phyloP scores from a whole-genome alignment of 2,888 invertebrate genomes.

The Limenitis camilla region DNA sequence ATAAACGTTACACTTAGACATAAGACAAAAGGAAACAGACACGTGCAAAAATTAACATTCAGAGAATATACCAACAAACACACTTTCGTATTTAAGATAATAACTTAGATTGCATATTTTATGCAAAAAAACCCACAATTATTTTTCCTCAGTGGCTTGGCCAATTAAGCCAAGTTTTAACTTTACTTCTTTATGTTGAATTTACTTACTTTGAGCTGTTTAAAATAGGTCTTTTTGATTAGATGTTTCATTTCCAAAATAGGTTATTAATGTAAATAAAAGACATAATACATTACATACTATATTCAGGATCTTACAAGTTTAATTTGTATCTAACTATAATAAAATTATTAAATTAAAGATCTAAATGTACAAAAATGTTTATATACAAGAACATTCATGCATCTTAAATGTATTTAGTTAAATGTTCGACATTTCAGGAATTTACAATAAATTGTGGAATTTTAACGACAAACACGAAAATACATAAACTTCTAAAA shows the following conservation, averaged over 20 bases:
- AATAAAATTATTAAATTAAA: slow-evolving; percentile 66
- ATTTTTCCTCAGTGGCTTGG: too few relatives aligned
- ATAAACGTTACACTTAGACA: too few relatives aligned
- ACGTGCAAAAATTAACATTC: too few relatives aligned
- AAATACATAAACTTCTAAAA: slow-evolving; percentile 18
- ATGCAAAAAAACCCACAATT: too few relatives aligned
- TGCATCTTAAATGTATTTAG: slow-evolving; percentile 49
- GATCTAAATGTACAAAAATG: slow-evolving; percentile 72
- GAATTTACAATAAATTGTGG: slow-evolving; percentile 49
- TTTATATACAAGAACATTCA: slow-evolving; percentile 68
- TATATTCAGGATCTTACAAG: slow-evolving; percentile 69
- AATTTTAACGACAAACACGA: slow-evolving; percentile 23
- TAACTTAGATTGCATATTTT: too few relatives aligned
- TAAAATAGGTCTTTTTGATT: neutral
- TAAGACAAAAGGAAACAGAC: too few relatives aligned
- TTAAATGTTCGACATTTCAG: slow-evolving; percentile 46
- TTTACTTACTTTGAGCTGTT: neutral
- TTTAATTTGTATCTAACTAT: slow-evolving; percentile 68
- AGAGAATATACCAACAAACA: too few relatives aligned
- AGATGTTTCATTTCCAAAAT: neutral
- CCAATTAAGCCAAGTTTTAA: too few relatives aligned
- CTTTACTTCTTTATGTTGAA: neutral
- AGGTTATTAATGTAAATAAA: slow-evolving; percentile 5
- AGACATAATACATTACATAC: slow-evolving; percentile 44
- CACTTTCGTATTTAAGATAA: too few relatives aligned